Conservation (phyloP, 2,113 vertebrate species). For the Atlantisia rogersi region DNA sequence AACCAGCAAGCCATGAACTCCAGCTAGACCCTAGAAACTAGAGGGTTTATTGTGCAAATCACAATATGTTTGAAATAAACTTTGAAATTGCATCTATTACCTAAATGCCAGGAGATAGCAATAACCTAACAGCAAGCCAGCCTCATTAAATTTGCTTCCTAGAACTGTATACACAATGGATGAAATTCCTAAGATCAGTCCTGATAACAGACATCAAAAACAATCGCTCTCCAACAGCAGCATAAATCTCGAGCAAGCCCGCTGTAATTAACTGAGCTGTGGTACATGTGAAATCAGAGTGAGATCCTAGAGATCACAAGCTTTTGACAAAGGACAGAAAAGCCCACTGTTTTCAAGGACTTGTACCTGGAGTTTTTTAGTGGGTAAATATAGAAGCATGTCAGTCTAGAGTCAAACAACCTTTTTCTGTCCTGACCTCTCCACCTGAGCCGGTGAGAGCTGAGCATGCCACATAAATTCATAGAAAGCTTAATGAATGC, state of each 20-base stretch:
- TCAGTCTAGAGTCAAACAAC: not conserved
- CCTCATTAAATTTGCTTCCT: not conserved
- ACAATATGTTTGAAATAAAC: not conserved
- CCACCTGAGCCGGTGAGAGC: not conserved
- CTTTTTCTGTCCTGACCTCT: not conserved
- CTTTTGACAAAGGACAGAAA: not conserved
- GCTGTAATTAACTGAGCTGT: not conserved
- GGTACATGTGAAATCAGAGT: not conserved
- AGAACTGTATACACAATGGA: not conserved
- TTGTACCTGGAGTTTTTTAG: not conserved
- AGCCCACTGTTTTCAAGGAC: not conserved
- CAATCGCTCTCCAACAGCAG: fast-evolving
- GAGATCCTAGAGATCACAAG: not conserved
- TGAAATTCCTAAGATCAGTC: not conserved
- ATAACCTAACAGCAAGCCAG: not conserved
- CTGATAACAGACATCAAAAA: not conserved
- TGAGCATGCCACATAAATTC: not conserved
- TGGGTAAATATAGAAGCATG: not conserved
- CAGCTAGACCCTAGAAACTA: not conserved
- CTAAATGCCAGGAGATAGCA: not conserved
- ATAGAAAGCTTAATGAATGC: not conserved
- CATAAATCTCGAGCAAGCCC: not conserved
- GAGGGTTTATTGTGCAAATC: not conserved
- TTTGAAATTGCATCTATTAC: not conserved
- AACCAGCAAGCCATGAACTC: not conserved